Base-by-base conservation (phyloP, 2,113 vertebrate genomes). In the Pao palembangensis region DNA sequence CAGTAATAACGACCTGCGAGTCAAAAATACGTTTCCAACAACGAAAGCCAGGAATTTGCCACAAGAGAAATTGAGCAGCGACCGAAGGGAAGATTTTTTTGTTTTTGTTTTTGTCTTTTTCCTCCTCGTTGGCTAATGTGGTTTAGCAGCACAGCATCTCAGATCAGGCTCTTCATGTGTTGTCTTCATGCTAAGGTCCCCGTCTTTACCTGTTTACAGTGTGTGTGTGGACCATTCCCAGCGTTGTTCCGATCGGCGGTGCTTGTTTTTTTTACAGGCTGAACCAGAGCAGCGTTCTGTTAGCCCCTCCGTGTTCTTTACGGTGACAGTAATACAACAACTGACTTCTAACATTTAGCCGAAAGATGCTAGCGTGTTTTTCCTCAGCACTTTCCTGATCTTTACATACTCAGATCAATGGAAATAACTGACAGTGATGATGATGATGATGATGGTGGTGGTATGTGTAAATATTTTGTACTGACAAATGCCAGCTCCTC, bases 381-480 rank as follows among this genome's bases (percentile, higher is more conserved):
- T 70, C 48, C 67, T 41, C 71, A 12, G 28, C 46, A 67, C 55
- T 77, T 58, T 71, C 73, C 64, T 59, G 53, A 56, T 69, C 47
- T 76, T 64, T 58, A 47, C 55, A 61, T 81, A 69, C 81, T 70
- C 71, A 67, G 78, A 82, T 79, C 81, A 72, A 73, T 87, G 34
- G 34, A 12, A 38, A 12, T 48, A 61, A 69, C 83, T 62, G 55
- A 71, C 78, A 67, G 60, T 72, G 61, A 73, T 50, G 55, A 69
- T 77, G 8, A 69, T 49, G 67, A 61, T 21, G 62, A 67, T 48
- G 56, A 64, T 65, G 55, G 81, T 52, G 71, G 69, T 41, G 53
- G 73, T 78, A 16, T 73, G 66, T 90, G 86, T 88, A 84, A 81
- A 83, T 86, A 85, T 80, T 81, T 89, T 87, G 63, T 89, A 88